Evolutionary conservation across 2,888 invertebrate genomes (phyloP).

Genomic region (Pteria penguin): DNA sequence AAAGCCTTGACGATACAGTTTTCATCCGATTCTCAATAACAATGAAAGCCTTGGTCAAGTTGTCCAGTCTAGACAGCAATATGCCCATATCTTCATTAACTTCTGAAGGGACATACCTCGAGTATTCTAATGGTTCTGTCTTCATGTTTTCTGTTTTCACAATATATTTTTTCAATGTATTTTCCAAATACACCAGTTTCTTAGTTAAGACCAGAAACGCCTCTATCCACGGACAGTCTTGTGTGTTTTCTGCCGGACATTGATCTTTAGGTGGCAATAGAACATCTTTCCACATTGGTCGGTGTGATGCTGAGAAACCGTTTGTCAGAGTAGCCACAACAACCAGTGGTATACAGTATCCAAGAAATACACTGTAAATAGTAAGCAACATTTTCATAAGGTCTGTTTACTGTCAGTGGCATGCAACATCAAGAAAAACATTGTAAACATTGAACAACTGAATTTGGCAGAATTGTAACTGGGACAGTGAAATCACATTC

Average conservation of each 20-base stretch:
- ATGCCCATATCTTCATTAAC: constrained; percentile 57
- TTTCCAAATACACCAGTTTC: constrained; percentile 67
- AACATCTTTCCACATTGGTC: no score
- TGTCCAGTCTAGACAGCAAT: constrained; percentile 59
- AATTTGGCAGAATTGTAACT: no score
- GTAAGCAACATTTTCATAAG: no score
- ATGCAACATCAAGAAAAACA: no score
- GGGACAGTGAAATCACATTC: no score
- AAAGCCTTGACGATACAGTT: constrained; percentile 50
- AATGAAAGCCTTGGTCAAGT: constrained; percentile 52
- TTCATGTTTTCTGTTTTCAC: constrained; percentile 65
- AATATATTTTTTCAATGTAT: constrained; percentile 72
- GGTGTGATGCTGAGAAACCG: no score
- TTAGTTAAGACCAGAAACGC: constrained; percentile 68
- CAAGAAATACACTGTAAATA: no score
- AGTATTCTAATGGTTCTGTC: constrained; percentile 66
- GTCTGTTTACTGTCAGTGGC: no score
- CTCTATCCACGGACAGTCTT: constrained; percentile 47
- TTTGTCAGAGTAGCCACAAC: no score
- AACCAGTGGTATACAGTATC: no score
- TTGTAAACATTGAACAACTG: no score
- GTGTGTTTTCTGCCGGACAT: constrained; percentile 22
- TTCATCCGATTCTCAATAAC: constrained; percentile 44
- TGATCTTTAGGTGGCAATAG: no score
- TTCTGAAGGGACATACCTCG: constrained; percentile 58